Percentiles rank a stretch among this genome's conserved stretches.
Conservation (phyloP, 2,113 vertebrate species). For the Argyrosomus japonicus region DNA sequence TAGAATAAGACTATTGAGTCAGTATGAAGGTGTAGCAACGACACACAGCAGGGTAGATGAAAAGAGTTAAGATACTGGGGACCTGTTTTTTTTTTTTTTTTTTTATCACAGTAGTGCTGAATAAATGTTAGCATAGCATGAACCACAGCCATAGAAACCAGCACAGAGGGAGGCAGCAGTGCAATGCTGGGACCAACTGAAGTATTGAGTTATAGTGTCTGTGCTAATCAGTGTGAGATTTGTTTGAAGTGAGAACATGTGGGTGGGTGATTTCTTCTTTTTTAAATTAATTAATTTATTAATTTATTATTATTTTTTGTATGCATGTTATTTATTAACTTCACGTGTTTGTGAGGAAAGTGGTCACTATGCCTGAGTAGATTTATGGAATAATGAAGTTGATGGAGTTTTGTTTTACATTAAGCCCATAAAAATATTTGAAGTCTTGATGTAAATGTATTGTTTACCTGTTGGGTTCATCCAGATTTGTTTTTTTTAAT, state of each 20-base stretch:
- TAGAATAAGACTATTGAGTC: not conserved
- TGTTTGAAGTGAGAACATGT: constrained; percentile 34
- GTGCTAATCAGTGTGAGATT: constrained; percentile 16
- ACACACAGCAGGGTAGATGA: constrained; percentile 19
- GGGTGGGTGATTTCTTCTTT: constrained; percentile 15
- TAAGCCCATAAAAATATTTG: not conserved
- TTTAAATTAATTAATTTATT: no score
- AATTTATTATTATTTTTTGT: not conserved
- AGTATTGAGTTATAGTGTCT: constrained; percentile 9
- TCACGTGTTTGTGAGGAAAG: constrained; percentile 13
- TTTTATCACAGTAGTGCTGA: constrained; percentile 38
- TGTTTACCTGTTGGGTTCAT: not conserved
- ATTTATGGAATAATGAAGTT: constrained; percentile 20
- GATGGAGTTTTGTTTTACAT: constrained; percentile 16
- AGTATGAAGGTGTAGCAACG: constrained; percentile 16
- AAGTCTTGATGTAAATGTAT: constrained; percentile 20
- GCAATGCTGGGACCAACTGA: constrained; percentile 19
- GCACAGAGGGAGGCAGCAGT: constrained; percentile 20
- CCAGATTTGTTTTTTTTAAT: not conserved
- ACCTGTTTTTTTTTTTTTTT: not conserved
- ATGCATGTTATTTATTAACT: constrained; percentile 39
- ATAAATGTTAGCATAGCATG: constrained; percentile 53
- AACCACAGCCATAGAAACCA: constrained; percentile 57
- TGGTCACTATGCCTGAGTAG: constrained; percentile 5
- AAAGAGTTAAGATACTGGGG: constrained; percentile 1